Percentiles rank a stretch among this genome's conserved stretches.
Evolutionary conservation across 2,797 vertebrate genomes (phyloP).

Genomic region (Amniataba percoides): DNA sequence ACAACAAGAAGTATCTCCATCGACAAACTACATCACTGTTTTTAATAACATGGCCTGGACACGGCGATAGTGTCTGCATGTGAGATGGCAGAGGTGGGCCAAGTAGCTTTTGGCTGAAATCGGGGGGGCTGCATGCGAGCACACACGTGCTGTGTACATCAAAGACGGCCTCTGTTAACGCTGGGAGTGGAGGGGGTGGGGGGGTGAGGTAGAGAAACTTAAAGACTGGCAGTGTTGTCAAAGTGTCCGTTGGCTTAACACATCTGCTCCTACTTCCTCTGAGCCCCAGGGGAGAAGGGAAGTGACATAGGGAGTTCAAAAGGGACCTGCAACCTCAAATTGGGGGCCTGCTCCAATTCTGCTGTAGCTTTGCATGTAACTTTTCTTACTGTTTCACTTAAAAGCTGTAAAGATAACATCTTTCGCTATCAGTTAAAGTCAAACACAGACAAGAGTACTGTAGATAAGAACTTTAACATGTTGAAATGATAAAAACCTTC

Average conservation of each 20-base stretch:
- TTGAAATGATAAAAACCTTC: neutral
- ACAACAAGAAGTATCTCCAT: neutral
- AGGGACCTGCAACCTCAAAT: constrained; percentile 67
- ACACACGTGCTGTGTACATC: constrained; percentile 56
- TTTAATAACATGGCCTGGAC: neutral
- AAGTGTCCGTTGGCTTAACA: constrained; percentile 74
- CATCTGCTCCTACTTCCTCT: constrained; percentile 80
- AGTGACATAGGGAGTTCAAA: constrained; percentile 81
- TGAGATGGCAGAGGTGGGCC: constrained; percentile 32
- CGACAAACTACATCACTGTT: neutral
- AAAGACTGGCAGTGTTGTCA: constrained; percentile 73
- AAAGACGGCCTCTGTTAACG: constrained; percentile 62
- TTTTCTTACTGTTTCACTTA: constrained; percentile 26
- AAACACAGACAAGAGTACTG: constrained; percentile 1
- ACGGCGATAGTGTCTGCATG: constrained; percentile 2
- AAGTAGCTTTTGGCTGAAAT: constrained; percentile 32
- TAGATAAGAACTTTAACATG: neutral
- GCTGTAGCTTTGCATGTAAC: constrained; percentile 21
- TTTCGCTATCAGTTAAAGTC: neutral
- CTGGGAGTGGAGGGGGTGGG: constrained; percentile 42
- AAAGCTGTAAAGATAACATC: neutral
- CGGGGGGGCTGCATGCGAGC: constrained; percentile 33
- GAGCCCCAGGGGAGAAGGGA: constrained; percentile 67
- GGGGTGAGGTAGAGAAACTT: constrained; percentile 52
- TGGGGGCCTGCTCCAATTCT: constrained; percentile 50